Percentiles rank a stretch among this genome's conserved stretches.
Evolutionary conservation across 2,113 vertebrate genomes (phyloP).

Genomic region (Geococcyx californianus): DNA sequence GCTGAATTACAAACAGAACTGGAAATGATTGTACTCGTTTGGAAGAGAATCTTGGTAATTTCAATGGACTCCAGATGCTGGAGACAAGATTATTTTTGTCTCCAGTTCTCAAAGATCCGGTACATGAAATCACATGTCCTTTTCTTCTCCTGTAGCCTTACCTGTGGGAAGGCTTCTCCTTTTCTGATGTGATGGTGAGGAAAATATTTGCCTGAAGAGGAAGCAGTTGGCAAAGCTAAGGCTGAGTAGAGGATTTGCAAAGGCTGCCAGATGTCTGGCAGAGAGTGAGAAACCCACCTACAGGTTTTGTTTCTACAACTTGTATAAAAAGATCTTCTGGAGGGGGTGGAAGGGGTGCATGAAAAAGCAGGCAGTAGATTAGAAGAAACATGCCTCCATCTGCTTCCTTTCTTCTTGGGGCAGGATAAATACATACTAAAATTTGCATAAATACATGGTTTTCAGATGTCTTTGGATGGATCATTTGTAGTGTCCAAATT

Average conservation of each 20-base stretch:
- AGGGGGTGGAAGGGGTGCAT: not conserved
- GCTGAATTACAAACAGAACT: not conserved
- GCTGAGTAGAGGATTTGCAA: not conserved
- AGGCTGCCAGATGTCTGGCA: constrained; percentile 1
- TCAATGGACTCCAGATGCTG: not conserved
- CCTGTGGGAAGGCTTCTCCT: not conserved
- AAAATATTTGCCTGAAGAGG: not conserved
- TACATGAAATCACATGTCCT: not conserved
- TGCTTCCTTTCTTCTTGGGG: not conserved
- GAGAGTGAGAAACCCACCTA: not conserved
- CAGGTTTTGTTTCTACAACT: not conserved
- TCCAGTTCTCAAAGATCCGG: not conserved
- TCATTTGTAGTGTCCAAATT: not conserved
- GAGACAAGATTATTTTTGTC: not conserved
- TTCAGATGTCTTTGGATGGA: not conserved
- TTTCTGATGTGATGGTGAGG: not conserved
- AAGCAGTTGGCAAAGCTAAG: not conserved
- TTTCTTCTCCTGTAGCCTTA: not conserved
- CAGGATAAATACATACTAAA: not conserved
- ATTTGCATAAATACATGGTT: not conserved
- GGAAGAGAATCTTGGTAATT: not conserved
- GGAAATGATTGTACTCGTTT: not conserved
- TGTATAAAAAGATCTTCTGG: not conserved
- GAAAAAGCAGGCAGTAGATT: constrained; percentile 7
- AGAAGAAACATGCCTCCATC: not conserved